Evolutionary conservation across 1,140 invertebrate genomes (phyloP).

Genomic region (Nomia melanderi): DNA sequence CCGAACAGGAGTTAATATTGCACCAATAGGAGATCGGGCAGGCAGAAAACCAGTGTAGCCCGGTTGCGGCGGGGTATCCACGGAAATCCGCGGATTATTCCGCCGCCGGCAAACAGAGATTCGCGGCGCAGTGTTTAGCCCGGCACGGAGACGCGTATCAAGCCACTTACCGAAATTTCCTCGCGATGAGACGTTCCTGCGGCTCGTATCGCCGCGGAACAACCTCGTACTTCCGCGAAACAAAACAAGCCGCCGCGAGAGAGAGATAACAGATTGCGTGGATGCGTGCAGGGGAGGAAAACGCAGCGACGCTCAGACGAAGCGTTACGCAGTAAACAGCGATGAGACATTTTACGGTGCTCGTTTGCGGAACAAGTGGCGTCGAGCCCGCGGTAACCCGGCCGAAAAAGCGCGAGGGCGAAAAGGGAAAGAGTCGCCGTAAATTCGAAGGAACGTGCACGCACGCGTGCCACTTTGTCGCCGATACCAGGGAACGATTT

Average conservation of each 20-base stretch:
- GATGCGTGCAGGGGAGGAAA: constrained; percentile 5
- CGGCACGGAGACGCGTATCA: constrained; percentile 38
- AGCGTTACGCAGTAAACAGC: too few relatives aligned
- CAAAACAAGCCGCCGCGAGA: constrained; percentile 54
- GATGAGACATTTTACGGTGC: too few relatives aligned
- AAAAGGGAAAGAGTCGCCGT: too few relatives aligned
- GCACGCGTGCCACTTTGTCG: too few relatives aligned
- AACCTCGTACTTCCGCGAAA: constrained; percentile 29
- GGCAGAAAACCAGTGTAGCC: not conserved
- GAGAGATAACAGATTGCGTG: constrained; percentile 20
- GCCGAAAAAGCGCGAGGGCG: too few relatives aligned
- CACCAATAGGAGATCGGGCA: not conserved
- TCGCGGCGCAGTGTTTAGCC: constrained; percentile 32
- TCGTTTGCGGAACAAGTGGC: too few relatives aligned
- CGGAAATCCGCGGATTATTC: not conserved
- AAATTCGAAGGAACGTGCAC: too few relatives aligned
- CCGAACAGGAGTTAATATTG: too few relatives aligned
- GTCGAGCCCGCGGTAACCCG: too few relatives aligned
- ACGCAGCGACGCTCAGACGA: constrained; percentile 41
- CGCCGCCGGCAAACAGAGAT: not conserved
- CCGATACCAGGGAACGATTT: too few relatives aligned
- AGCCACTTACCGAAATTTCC: constrained; percentile 56
- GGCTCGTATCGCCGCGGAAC: constrained; percentile 32
- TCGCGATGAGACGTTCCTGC: constrained; percentile 36
- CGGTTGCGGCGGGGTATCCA: not conserved